phyloP scores from a whole-genome alignment of 2,797 vertebrate species.

The Spheniscus humboldti region DNA sequence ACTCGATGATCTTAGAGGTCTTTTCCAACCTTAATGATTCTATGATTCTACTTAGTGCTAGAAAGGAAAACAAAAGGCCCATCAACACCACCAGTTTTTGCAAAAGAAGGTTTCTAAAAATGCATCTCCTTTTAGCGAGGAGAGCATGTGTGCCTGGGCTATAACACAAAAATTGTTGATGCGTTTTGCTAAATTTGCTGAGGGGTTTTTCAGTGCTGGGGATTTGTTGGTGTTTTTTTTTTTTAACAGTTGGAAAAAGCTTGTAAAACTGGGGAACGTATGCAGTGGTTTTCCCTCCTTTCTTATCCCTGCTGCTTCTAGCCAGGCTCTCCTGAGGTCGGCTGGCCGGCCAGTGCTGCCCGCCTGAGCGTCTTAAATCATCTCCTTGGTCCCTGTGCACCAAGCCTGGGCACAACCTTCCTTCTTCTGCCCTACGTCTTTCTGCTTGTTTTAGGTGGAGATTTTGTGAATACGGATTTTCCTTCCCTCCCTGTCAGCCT shows the following conservation, averaged over 20 bases:
- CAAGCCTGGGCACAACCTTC: not conserved
- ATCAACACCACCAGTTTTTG: not conserved
- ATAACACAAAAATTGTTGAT: not conserved
- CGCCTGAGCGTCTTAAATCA: not conserved
- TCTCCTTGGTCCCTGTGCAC: not conserved
- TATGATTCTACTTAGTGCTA: not conserved
- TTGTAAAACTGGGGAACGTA: not conserved
- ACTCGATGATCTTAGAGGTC: too few species aligned
- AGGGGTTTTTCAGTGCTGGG: not conserved
- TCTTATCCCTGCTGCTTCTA: not conserved
- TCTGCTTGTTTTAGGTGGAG: not conserved
- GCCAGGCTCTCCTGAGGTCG: not conserved
- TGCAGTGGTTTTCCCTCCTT: not conserved
- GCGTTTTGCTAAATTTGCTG: not conserved
- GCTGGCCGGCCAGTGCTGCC: not conserved
- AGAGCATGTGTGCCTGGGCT: not conserved
- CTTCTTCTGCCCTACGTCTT: not conserved
- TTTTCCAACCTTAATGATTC: too few species aligned
- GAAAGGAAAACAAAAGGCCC: not conserved
- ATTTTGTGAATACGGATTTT: not conserved
- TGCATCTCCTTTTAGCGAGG: not conserved
- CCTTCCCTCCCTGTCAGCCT: not conserved
- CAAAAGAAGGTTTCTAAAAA: conserved; percentile 12
- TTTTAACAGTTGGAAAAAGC: not conserved
- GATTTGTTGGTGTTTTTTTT: not conserved